Percentiles rank a stretch among this genome's conserved stretches.
phyloP scores from a whole-genome alignment of 1,140 invertebrate genomes.

The Battus philenor region DNA sequence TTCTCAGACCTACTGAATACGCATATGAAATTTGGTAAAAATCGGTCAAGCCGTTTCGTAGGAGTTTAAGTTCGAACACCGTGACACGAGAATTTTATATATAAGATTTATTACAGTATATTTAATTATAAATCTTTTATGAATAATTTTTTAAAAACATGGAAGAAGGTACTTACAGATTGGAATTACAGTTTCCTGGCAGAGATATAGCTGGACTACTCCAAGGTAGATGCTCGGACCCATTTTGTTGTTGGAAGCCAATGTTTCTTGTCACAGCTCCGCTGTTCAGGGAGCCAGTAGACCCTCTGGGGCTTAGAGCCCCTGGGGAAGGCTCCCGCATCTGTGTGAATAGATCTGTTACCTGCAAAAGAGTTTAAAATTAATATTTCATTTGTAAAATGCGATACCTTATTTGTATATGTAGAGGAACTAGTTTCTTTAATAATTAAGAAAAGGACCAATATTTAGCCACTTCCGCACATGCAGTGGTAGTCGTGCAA shows the following conservation, averaged over 20 bases:
- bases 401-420: too few relatives aligned
- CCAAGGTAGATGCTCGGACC: slow-evolving; percentile 50
- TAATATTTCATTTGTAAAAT: too few relatives aligned
- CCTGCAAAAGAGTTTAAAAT: slow-evolving; percentile 76
- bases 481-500: too few relatives aligned
- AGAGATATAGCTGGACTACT: slow-evolving; percentile 41
- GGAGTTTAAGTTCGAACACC: too few relatives aligned
- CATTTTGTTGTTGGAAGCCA: slow-evolving; percentile 54
- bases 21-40: too few relatives aligned
- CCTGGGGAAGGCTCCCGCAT: slow-evolving; percentile 82
- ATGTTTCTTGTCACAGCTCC: slow-evolving; percentile 49
- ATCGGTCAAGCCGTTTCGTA: too few relatives aligned
- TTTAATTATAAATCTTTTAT: not conserved
- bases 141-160: not conserved
- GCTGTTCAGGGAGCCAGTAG: slow-evolving; percentile 36
- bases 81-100: too few relatives aligned
- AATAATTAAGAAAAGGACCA: too few relatives aligned
- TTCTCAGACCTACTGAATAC: too few relatives aligned
- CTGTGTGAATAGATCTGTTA: slow-evolving; percentile 81
- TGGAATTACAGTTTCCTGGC: slow-evolving; percentile 43
- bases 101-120: not conserved
- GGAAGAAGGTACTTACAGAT: slow-evolving; percentile 42
- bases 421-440: too few relatives aligned
- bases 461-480: too few relatives aligned
- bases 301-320: slow-evolving; percentile 37